These are phyloP conservation scores for Willisornis vidua DNA, from an alignment of 2,113 vertebrate species.

Conservation along the genomic window DNA sequence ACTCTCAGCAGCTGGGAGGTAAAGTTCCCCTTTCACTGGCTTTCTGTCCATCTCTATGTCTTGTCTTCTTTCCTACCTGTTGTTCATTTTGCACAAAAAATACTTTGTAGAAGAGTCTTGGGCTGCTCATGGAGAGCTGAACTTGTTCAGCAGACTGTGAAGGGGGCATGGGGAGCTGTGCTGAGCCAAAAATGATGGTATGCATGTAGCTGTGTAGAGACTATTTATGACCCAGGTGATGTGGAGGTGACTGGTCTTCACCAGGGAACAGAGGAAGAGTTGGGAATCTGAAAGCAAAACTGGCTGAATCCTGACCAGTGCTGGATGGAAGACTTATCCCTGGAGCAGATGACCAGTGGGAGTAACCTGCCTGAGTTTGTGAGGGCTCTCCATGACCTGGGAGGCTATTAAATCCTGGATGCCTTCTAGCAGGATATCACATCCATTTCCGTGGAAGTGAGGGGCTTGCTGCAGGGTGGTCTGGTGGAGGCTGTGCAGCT, in stretches of 20 bases:
- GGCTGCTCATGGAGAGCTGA: background rate
- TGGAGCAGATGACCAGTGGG: background rate
- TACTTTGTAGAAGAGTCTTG: background rate
- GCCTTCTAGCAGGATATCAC: background rate
- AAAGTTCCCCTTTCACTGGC: background rate
- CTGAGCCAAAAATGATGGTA: background rate
- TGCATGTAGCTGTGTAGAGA: background rate
- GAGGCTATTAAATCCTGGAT: background rate
- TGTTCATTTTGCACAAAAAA: background rate
- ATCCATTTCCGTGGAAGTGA: background rate
- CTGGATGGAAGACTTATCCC: background rate
- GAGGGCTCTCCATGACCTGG: background rate
- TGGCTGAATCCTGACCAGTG: background rate
- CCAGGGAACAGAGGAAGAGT: background rate
- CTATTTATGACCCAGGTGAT: background rate
- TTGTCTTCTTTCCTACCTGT: background rate
- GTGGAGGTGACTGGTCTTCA: background rate
- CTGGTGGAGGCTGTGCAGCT: background rate
- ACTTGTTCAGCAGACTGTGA: background rate
- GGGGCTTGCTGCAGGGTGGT: background rate
- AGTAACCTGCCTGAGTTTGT: background rate
- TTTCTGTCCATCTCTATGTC: background rate
- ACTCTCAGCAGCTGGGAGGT: slow-evolving; percentile 87
- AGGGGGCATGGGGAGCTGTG: background rate
- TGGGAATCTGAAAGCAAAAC: background rate